Conservation (phyloP, 2,888 invertebrate species). For the Muschampia plurimacula region DNA sequence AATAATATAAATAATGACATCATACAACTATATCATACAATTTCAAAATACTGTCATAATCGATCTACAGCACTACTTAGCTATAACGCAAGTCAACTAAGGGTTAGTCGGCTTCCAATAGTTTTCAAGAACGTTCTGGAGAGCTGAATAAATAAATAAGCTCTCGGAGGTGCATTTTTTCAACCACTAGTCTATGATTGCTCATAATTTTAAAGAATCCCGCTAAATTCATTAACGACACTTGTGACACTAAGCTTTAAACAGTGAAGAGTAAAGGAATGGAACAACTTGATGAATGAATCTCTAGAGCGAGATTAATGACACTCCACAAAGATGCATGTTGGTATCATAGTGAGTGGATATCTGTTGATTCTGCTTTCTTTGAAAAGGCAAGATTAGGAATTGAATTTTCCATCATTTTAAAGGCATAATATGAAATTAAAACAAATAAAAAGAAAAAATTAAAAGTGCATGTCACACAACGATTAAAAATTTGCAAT, state of each 20-base stretch:
- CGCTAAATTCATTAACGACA: neutral
- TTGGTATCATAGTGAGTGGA: slow-evolving; percentile 3
- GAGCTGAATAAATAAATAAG: no score
- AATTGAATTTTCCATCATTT: neutral
- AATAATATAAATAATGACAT: no score
- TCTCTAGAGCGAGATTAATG: slow-evolving; percentile 1
- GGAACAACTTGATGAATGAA: neutral
- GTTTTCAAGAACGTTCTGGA: no score
- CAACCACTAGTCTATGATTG: neutral
- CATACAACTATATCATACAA: no score
- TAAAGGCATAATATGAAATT: neutral
- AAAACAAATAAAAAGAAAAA: no score
- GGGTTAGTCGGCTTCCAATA: no score
- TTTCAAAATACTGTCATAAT: no score
- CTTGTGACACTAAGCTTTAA: neutral
- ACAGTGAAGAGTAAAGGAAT: neutral
- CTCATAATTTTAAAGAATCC: neutral
- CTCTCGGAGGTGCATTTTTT: no score
- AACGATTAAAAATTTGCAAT: no score
- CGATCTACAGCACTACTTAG: no score
- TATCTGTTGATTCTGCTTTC: neutral
- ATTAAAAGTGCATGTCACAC: no score
- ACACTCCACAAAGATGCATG: slow-evolving; percentile 1
- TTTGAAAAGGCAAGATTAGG: neutral
- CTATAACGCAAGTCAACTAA: no score